Base-by-base conservation (phyloP, 2,888 invertebrate genomes). In the Macrosoma leucophasiata region DNA sequence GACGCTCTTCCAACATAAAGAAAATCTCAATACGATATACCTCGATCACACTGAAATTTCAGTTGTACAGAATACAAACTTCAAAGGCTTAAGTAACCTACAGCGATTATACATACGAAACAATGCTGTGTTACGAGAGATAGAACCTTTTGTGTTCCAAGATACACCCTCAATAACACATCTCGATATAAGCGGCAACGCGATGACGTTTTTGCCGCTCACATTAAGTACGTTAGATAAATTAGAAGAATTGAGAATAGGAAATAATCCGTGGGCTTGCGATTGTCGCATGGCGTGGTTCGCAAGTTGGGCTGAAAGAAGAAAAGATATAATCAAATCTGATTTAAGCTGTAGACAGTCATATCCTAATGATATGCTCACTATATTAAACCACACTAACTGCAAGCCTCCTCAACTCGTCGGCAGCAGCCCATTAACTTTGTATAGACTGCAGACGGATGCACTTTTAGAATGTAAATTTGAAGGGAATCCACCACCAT, bases 251-350 rank as follows among this genome's bases (percentile, higher is more conserved):
- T 69, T 95, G 14, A 87, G 88, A 47, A 87, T 95, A 46, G 82
- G 87, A 18, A 88, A 88, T 35, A 96, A 96, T 65, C 90, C 90
- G 14, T 94, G 93, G 91, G 89, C 90, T 10, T 96, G 96, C 76
- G 94, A 95, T 68, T 96, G 96, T 58, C 88, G 92, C 28, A 91
- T 94, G 88, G 88, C 88, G 46, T 94, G 94, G 94, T 89, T 94
- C 48, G 71, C 62, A 11, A 51, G 49, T 27, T 82, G 82, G 82
- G 85, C 88, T 6, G 87, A 87, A 33, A 74, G 65, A 43, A 73
- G 82, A 28, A 76, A 74, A 43, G 72, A 84, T 23, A 76, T 74
- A 12, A 73, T 82, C 32, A 85, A 86, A 45, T 88, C 88, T 0
- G 88, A 89, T 12, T 67, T 92, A 29, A 89, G 87, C 44, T 93